Evolutionary conservation across 2,113 vertebrate species (phyloP), one percentile per base, ranked within the genome.

Genomic region (Marcusenius ussheri): DNA sequence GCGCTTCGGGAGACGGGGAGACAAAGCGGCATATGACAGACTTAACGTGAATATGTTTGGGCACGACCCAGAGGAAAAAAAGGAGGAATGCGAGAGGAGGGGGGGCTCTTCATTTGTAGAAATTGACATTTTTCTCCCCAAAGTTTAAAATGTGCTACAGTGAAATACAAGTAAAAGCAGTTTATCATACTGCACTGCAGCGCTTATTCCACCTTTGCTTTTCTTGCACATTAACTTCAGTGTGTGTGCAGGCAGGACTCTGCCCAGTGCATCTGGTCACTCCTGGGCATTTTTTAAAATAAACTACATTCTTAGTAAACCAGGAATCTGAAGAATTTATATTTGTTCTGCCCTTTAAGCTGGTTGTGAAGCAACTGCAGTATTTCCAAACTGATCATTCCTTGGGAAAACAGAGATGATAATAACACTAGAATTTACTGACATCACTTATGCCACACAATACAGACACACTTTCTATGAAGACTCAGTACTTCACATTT

Each of bases 301-400:
- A 83, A 46, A 21, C 80, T 47, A 42, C 74, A 80, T 80, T 80
- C 74, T 80, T 39, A 42, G 39, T 46, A 84, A 47, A 84, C 10
- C 7, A 84, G 42, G 83, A 84, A 84, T 84, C 42, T 84, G 45
- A 47, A 47, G 21, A 84, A 84, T 84, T 47, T 24, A n/a, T 42
- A 84, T 84, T 84, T 47, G 42, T 84, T 47, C 83, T 84, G 83
- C 45, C 45, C 83, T 47, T 84, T 84, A 84, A 84, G 80, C 45
- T 47, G 24, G 42, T 84, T 84, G 83, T 84, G 39, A 47, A 84
- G 83, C 83, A 84, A 84, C 21, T 27, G 45, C 19, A 46, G 45
- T 46, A 9, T 84, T 84, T 47, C 83, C 42, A 84, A 47, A 84
- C 39, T 39, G 19, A 83, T 45, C 77, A 83, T 47, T 84, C 45